phyloP scores from a whole-genome alignment of 1,140 invertebrate genomes.

The Cydia splendana region DNA sequence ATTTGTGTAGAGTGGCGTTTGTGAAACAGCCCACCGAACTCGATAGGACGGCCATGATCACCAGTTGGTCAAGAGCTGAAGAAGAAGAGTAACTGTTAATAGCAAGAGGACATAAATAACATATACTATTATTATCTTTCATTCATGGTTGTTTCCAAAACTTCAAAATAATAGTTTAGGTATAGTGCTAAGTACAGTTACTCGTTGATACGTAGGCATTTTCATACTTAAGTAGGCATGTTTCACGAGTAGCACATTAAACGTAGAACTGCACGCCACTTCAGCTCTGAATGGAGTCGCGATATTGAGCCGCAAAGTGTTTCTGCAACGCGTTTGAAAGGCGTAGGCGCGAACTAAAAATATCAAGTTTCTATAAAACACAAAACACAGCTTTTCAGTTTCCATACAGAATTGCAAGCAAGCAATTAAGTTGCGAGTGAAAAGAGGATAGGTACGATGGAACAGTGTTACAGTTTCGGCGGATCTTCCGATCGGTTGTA shows the following conservation, averaged over 20 bases:
- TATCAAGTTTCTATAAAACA: slow-evolving; percentile 17
- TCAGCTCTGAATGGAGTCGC: slow-evolving; percentile 40
- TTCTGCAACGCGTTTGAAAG: slow-evolving; percentile 45
- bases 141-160: background rate
- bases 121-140: no score
- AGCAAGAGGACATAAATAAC: no score
- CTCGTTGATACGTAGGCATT: background rate
- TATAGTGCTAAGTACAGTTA: background rate
- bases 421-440: slow-evolving; percentile 14
- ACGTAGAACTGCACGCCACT: slow-evolving; percentile 7
- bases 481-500: slow-evolving; percentile 13
- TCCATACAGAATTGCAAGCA: background rate
- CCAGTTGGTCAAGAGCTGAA: no score
- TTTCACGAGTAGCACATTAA: slow-evolving; percentile 16
- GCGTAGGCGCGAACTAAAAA: slow-evolving; percentile 35
- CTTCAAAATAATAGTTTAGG: background rate
- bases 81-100: no score
- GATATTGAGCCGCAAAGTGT: slow-evolving; percentile 56
- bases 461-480: background rate
- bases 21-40: no score
- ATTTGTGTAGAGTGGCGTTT: no score
- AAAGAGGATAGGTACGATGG: background rate
- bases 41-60: no score
- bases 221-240: slow-evolving; percentile 2
- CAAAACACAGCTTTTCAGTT: background rate